Base-by-base conservation (phyloP, 2,888 invertebrate species). In the Patella depressa region DNA sequence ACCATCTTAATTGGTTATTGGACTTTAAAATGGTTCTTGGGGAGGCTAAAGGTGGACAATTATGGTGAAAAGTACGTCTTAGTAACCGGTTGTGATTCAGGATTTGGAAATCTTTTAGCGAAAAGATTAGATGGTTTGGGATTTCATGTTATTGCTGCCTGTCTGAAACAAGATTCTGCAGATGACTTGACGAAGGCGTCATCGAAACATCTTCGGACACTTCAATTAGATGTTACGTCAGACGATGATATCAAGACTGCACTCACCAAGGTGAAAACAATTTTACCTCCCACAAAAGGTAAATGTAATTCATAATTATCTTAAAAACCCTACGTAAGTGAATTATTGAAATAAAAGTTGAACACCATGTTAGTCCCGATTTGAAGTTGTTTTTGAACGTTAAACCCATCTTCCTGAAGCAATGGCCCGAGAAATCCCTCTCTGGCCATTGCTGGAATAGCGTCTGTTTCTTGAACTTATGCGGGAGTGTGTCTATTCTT, bases 71-170 rank as follows among this genome's bases (percentile, higher is more conserved):
- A 83, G 54, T 79, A 86, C 78, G 87, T 88, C 12, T 78, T 88
- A 11, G 82, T 88, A n/a, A 88, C 88, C n/a, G 89, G 89, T 11
- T 88, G 89, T 80, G 89, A 89, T 78, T 73, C 85, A 0, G 88
- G 89, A 2, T 88, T 89, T 72, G 89, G 88, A 34, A 78, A 84
- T 45, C 71, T 82, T 69, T 81, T 88, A 14, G 83, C 87, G 9
- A 83, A 85, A 74, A 78, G 80, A 12, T 78, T 88, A 55, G 87
- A 87, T 75, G 45, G 70, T 4, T 72, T 84, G 29, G 86, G 85
- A 4, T 83, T 86, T 59, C 78, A 80, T 65, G 86, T 87, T 11
- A 86, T 85, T 77, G 87, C 88, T 7, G 84, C 81, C 1, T 87
- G 87, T 73, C 70, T 87, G 24, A 84, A 84, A 0, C 73, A 84